Percentiles rank a stretch among this genome's conserved stretches.
Evolutionary conservation across 2,888 invertebrate species (phyloP).

Genomic region (Apocheima hispidaria): DNA sequence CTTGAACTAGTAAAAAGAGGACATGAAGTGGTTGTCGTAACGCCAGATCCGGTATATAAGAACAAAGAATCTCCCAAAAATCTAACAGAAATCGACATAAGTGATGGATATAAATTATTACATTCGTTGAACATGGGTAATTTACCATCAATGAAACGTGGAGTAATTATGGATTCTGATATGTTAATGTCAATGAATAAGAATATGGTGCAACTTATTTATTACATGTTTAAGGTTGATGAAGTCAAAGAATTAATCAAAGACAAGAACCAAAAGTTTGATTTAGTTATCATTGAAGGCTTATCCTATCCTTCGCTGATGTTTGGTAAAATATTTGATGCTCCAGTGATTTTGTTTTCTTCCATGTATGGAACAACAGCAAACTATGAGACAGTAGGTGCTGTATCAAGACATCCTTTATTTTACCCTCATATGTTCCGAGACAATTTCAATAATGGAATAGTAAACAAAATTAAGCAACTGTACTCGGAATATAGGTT

Average conservation of each 20-base stretch:
- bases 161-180: constrained; percentile 37
- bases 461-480: constrained; percentile 45
- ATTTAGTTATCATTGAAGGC: constrained; percentile 53
- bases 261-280: constrained; percentile 53
- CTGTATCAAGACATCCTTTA: constrained; percentile 47
- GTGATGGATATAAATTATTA: constrained; percentile 41
- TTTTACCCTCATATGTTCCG: constrained; percentile 45
- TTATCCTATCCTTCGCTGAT: constrained; percentile 43
- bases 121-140: neutral
- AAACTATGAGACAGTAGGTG: constrained; percentile 47
- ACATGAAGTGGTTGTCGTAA: constrained; percentile 67
- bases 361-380: constrained; percentile 47
- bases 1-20: constrained; percentile 63
- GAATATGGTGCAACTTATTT: constrained; percentile 15
- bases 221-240: constrained; percentile 29
- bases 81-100: constrained; percentile 62
- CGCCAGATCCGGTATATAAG: constrained; percentile 57
- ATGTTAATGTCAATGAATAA: constrained; percentile 8
- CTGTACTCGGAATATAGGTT: constrained; percentile 42
- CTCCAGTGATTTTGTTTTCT: constrained; percentile 50
- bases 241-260: constrained; percentile 45
- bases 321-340: constrained; percentile 50
- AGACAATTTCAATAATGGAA: constrained; percentile 37
- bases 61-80: constrained; percentile 49
- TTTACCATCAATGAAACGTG: constrained; percentile 31